Conservation (phyloP, 2,888 invertebrate species). For the Dorcus hopei region DNA sequence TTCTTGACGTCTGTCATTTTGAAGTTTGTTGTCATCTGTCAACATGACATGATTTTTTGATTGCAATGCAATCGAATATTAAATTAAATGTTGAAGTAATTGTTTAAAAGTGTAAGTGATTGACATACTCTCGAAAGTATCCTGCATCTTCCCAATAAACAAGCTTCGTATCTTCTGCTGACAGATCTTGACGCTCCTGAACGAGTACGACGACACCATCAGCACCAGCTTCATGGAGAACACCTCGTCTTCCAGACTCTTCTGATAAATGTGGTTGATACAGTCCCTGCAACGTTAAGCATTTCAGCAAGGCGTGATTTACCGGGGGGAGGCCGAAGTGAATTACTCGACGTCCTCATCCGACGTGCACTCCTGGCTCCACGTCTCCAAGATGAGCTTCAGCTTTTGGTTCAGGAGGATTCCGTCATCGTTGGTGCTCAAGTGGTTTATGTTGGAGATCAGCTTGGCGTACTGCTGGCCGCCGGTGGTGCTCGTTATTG, state of each 20-base stretch:
- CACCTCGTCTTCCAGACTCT: constrained; percentile 37
- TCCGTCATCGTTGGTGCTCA: constrained; percentile 43
- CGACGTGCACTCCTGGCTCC: constrained; percentile 37
- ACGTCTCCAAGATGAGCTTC: constrained; percentile 37
- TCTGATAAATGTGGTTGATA: constrained; percentile 38
- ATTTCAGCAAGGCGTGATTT: neutral
- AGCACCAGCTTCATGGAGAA: constrained; percentile 40
- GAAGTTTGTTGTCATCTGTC: no score
- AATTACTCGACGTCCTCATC: constrained; percentile 40
- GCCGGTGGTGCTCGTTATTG: constrained; percentile 1
- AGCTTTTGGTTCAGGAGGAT: constrained; percentile 46
- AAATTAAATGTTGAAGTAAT: no score
- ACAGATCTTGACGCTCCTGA: constrained; percentile 30
- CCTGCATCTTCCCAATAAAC: constrained; percentile 41
- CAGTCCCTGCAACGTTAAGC: constrained; percentile 34
- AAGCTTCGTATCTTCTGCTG: constrained; percentile 27
- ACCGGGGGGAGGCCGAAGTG: neutral
- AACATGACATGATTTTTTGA: no score
- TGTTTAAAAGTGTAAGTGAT: no score
- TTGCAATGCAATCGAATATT: no score
- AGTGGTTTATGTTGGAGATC: constrained; percentile 35
- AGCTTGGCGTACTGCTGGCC: constrained; percentile 29
- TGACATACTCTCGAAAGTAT: constrained; percentile 36
- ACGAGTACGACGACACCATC: constrained; percentile 41
- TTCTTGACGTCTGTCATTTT: no score